phyloP scores from a whole-genome alignment of 2,888 invertebrate species.

The Diachrysia chrysitis region DNA sequence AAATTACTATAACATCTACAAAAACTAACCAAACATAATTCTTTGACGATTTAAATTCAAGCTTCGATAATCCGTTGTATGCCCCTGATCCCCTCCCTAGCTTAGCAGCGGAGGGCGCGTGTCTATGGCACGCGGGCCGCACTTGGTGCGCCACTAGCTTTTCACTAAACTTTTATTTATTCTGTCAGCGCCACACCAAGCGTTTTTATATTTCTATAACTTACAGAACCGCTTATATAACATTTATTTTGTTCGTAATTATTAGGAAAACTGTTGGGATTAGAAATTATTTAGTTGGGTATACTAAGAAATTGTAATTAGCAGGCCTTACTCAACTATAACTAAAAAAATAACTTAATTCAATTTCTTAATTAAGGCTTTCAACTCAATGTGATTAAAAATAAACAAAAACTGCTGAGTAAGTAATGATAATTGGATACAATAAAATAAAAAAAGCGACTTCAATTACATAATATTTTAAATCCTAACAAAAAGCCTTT shows the following conservation, averaged over 20 bases:
- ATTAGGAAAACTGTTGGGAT: constrained; percentile 31
- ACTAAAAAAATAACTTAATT: too few relatives aligned
- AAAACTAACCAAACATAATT: too few relatives aligned
- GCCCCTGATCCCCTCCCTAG: constrained; percentile 57
- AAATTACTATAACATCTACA: too few relatives aligned
- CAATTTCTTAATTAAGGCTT: too few relatives aligned
- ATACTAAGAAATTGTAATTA: background rate
- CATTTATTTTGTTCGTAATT: constrained; percentile 25
- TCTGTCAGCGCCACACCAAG: constrained; percentile 77
- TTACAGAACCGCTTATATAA: constrained; percentile 41
- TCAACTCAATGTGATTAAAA: too few relatives aligned
- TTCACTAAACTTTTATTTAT: constrained; percentile 86
- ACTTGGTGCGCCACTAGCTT: constrained; percentile 82
- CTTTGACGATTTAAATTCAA: too few relatives aligned
- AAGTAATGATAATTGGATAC: too few relatives aligned
- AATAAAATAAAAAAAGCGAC: too few relatives aligned
- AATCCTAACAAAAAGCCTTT: too few relatives aligned
- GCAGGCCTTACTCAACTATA: too few relatives aligned
- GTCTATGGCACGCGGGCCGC: constrained; percentile 76
- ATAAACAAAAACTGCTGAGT: too few relatives aligned
- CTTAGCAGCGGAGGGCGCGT: constrained; percentile 67
- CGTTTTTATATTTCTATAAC: constrained; percentile 70
- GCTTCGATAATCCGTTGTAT: constrained; percentile 33
- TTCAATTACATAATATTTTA: too few relatives aligned
- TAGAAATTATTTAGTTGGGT: constrained; percentile 10